phyloP scores from a whole-genome alignment of 2,888 invertebrate species.

The Himalopsyche tibetana region DNA sequence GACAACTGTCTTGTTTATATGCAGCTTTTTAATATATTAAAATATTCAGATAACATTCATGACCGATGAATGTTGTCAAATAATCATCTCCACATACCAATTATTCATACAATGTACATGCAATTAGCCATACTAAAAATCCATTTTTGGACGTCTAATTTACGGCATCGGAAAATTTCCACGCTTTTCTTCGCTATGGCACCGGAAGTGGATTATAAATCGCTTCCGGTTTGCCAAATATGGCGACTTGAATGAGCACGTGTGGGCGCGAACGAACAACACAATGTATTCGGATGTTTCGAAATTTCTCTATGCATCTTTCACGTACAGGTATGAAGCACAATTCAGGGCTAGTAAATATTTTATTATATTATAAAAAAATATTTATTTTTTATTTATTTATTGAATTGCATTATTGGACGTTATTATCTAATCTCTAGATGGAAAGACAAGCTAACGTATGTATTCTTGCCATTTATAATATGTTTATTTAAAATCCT shows the following conservation, averaged over 20 bases:
- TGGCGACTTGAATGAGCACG: conserved; percentile 59
- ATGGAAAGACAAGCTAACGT: no score
- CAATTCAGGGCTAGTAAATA: conserved; percentile 26
- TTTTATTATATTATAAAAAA: no score
- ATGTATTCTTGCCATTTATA: no score
- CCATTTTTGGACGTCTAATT: conserved; percentile 23
- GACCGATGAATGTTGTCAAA: conserved; percentile 18
- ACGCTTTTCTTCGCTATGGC: conserved; percentile 40
- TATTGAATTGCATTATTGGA: no score
- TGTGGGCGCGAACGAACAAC: conserved; percentile 59
- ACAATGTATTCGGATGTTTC: conserved; percentile 60
- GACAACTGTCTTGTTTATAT: no score
- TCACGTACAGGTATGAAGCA: conserved; percentile 54
- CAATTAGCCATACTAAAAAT: conserved; percentile 19
- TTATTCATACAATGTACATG: neutral
- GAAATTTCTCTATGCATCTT: conserved; percentile 63
- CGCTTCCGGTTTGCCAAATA: conserved; percentile 59
- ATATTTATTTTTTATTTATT: no score
- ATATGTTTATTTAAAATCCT: no score
- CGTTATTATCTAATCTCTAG: no score
- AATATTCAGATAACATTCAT: conserved; percentile 10
- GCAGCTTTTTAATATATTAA: neutral
- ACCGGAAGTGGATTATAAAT: conserved; percentile 37
- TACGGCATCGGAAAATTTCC: conserved; percentile 57
- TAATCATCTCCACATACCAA: conserved; percentile 6